Percentiles rank a stretch among this genome's conserved stretches.
These are phyloP conservation scores for Minunthozetes semirufus DNA, from an alignment of 2,888 invertebrate species.

Conservation along the genomic window DNA sequence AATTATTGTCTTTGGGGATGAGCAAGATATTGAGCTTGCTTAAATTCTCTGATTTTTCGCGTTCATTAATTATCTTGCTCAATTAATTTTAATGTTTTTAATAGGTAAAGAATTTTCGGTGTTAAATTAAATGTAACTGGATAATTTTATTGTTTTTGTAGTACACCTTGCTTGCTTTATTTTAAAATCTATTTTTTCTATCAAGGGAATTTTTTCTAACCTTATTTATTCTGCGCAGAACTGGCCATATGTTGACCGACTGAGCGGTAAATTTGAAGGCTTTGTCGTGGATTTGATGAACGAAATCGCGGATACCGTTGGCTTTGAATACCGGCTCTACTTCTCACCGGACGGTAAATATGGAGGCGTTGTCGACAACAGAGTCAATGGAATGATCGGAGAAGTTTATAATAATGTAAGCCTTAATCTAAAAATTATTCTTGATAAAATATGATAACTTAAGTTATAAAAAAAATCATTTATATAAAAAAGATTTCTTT, in stretches of 20 bases:
- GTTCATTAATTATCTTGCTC: too few relatives aligned
- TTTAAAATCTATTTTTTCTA: neutral
- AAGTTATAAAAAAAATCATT: neutral
- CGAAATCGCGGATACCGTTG: slow-evolving; percentile 23
- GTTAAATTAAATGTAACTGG: too few relatives aligned
- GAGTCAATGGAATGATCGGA: slow-evolving; percentile 35
- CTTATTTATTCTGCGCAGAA: too few relatives aligned
- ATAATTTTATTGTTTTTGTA: too few relatives aligned
- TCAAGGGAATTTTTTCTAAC: too few relatives aligned
- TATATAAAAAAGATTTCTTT: too few relatives aligned
- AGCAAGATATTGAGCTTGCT: too few relatives aligned
- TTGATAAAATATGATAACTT: too few relatives aligned
- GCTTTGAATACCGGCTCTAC: slow-evolving; percentile 30
- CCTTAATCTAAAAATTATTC: neutral
- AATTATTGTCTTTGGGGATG: neutral
- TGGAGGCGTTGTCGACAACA: slow-evolving; percentile 11
- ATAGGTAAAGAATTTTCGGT: too few relatives aligned
- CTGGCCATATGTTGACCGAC: slow-evolving; percentile 35
- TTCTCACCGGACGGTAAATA: slow-evolving; percentile 35
- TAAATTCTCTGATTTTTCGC: too few relatives aligned
- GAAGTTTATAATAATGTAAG: slow-evolving; percentile 34
- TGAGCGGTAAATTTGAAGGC: slow-evolving; percentile 34
- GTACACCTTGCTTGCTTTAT: too few relatives aligned
- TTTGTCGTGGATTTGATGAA: slow-evolving; percentile 35
- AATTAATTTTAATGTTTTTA: too few relatives aligned